phyloP scores from a whole-genome alignment of 2,888 invertebrate genomes.

The Thyatira batis region DNA sequence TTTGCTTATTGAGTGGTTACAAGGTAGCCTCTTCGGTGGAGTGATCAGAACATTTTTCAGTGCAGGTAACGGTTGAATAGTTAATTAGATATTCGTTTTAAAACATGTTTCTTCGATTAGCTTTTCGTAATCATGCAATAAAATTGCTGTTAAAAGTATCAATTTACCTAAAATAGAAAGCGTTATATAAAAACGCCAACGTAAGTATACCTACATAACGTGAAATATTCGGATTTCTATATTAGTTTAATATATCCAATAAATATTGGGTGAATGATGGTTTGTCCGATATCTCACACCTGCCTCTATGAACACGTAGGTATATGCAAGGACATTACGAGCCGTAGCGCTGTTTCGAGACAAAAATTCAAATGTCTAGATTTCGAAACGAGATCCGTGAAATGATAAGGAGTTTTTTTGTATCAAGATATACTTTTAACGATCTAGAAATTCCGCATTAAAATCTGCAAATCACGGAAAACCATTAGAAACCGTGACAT shows the following conservation, averaged over 20 bases:
- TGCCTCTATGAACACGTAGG: neutral
- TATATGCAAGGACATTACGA: neutral
- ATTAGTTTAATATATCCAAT: neutral
- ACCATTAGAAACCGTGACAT: slow-evolving; percentile 30
- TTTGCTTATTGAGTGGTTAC: neutral
- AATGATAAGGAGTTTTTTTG: slow-evolving; percentile 9
- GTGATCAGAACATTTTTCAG: neutral
- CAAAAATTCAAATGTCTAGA: neutral
- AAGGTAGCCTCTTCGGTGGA: neutral
- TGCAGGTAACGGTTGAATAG: neutral
- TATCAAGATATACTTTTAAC: slow-evolving; percentile 27
- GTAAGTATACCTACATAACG: neutral
- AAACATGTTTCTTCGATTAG: neutral
- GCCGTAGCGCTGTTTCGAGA: neutral
- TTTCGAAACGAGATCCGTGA: neutral
- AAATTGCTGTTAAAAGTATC: neutral
- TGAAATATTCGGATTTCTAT: neutral
- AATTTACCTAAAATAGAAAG: neutral
- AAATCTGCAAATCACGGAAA: slow-evolving; percentile 26
- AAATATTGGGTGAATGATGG: neutral
- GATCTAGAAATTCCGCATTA: slow-evolving; percentile 33
- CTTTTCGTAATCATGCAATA: neutral
- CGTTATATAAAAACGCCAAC: neutral
- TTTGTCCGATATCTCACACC: neutral
- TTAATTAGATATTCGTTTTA: neutral